phyloP scores from a whole-genome alignment of 2,797 vertebrate species.

The Synaphobranchus kaupii region DNA sequence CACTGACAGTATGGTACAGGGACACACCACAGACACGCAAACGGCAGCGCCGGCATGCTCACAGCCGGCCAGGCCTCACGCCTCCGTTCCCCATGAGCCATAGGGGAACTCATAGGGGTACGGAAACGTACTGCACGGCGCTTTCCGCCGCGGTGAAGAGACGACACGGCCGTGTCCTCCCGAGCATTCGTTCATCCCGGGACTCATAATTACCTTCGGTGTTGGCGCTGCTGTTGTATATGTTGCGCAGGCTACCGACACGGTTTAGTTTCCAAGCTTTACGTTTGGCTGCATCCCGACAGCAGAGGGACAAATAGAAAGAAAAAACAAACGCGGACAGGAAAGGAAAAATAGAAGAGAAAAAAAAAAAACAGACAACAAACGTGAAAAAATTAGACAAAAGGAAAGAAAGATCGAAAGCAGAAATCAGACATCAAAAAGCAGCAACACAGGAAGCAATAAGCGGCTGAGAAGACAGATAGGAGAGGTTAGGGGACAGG shows the following conservation, averaged over 20 bases:
- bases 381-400: conserved; percentile 52
- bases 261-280: conserved; percentile 91
- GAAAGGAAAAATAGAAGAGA: conserved; percentile 27
- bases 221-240: conserved; percentile 86
- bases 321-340: conserved; percentile 50
- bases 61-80: neutral
- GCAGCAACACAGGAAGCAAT: conserved; percentile 64
- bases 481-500: neutral
- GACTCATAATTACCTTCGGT: conserved; percentile 77
- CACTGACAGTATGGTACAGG: neutral
- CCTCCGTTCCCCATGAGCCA: neutral
- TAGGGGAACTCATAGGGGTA: neutral
- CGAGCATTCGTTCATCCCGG: neutral
- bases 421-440: conserved; percentile 39
- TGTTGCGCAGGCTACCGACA: conserved; percentile 90
- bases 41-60: neutral
- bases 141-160: conserved; percentile 20
- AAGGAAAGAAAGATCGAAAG: conserved; percentile 28
- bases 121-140: neutral
- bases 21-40: conserved; percentile 17
- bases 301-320: conserved; percentile 70
- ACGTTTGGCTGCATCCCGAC: conserved; percentile 88
- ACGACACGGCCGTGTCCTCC: neutral
- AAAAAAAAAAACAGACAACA: conserved; percentile 32
- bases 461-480: conserved; percentile 46